phyloP scores from a whole-genome alignment of 2,888 invertebrate genomes.

The Timema cristinae region DNA sequence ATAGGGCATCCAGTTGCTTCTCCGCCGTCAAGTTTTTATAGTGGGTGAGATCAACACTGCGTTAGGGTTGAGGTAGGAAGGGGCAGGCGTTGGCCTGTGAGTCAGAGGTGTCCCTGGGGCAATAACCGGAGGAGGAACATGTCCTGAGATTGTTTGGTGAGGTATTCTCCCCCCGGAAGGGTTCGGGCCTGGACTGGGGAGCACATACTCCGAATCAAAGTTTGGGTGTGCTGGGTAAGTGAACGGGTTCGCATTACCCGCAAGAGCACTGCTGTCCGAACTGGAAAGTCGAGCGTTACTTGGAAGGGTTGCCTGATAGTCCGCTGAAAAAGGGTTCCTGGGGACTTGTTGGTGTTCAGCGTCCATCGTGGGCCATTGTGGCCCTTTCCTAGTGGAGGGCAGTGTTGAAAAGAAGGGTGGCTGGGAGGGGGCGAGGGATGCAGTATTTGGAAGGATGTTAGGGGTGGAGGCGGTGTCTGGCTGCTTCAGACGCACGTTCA shows the following conservation, averaged over 20 bases:
- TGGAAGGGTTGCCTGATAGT: slow-evolving; percentile 12
- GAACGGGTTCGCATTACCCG: not conserved
- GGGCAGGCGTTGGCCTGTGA: too few species aligned
- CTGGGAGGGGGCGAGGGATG: slow-evolving; percentile 46
- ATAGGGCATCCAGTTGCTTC: too few species aligned
- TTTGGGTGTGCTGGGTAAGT: too few species aligned
- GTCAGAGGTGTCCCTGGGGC: too few species aligned
- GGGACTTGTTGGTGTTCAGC: not conserved
- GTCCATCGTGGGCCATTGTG: slow-evolving; percentile 11
- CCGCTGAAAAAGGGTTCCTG: slow-evolving; percentile 15
- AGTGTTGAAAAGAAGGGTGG: slow-evolving; percentile 41
- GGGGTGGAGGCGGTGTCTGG: slow-evolving; percentile 32
- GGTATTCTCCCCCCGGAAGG: not conserved
- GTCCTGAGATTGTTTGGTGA: too few species aligned
- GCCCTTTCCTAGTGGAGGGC: slow-evolving; percentile 35
- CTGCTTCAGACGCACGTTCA: slow-evolving; percentile 42
- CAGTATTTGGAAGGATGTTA: slow-evolving; percentile 36
- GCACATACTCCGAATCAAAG: not conserved
- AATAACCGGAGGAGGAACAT: too few species aligned
- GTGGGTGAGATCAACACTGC: too few species aligned
- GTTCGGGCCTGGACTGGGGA: not conserved
- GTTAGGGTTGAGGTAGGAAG: too few species aligned
- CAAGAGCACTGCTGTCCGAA: not conserved
- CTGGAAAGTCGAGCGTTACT: not conserved
- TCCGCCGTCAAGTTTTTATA: too few species aligned